A percentile compares a stretch with the other conserved stretches of the same genome.
Conservation (phyloP, 2,797 vertebrate genomes). For the Leptoclinus maculatus region DNA sequence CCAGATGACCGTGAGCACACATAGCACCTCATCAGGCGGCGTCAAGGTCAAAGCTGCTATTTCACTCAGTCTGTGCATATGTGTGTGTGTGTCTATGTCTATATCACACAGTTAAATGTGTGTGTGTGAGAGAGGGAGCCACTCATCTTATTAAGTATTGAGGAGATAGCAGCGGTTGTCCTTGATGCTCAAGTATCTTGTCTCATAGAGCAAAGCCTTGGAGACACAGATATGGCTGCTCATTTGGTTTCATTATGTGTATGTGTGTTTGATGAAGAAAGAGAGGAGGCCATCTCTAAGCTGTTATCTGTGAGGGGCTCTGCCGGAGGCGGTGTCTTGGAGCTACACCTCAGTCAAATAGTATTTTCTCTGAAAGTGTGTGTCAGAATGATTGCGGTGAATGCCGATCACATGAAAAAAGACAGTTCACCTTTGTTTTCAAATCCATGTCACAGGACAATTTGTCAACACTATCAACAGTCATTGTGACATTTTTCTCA, state of each 20-base stretch:
- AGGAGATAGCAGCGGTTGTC: slow-evolving; percentile 23
- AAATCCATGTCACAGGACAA: background rate
- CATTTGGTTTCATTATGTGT: slow-evolving; percentile 37
- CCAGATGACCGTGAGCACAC: slow-evolving; percentile 49
- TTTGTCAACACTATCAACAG: no score
- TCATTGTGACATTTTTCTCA: no score
- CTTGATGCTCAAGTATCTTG: slow-evolving; percentile 41
- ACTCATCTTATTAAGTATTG: slow-evolving; percentile 21
- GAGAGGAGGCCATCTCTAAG: background rate
- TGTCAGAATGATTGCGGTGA: no score
- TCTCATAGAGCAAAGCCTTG: slow-evolving; percentile 9
- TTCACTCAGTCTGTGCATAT: slow-evolving; percentile 18
- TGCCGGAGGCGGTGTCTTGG: background rate
- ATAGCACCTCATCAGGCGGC: slow-evolving; percentile 45
- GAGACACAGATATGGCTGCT: slow-evolving; percentile 27
- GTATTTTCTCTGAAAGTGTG: background rate
- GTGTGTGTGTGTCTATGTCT: slow-evolving; percentile 17
- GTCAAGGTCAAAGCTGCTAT: slow-evolving; percentile 48
- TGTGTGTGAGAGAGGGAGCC: background rate
- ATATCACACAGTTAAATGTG: background rate
- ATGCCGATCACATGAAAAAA: background rate
- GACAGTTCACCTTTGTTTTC: background rate
- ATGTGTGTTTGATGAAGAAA: slow-evolving; percentile 22
- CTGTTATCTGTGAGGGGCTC: background rate
- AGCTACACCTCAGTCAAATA: background rate